Conservation (phyloP, 2,888 invertebrate species). For the Holacanthella duospinosa region DNA sequence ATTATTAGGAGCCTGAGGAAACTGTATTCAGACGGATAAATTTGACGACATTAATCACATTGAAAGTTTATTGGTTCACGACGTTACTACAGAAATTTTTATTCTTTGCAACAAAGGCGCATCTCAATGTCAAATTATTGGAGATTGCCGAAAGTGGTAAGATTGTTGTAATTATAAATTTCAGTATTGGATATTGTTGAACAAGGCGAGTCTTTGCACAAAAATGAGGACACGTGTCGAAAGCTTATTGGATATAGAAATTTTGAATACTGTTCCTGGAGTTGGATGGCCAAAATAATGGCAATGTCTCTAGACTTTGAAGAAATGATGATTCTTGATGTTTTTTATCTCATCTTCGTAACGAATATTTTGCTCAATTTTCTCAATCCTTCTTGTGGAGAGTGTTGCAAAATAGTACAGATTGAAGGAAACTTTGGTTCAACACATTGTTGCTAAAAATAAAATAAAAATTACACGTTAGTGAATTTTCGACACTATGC, state of each 20-base stretch:
- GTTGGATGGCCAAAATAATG: conserved; percentile 33
- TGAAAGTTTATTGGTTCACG: too few species aligned
- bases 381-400: conserved; percentile 44
- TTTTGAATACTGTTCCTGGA: conserved; percentile 4
- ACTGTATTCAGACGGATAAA: too few species aligned
- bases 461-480: conserved; percentile 2
- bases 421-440: conserved; percentile 45
- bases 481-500: neutral
- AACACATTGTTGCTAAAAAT: conserved; percentile 40
- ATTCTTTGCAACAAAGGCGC: too few species aligned
- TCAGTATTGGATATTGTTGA: conserved; percentile 15
- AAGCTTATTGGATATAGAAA: neutral
- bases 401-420: conserved; percentile 47
- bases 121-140: too few species aligned
- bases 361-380: conserved; percentile 45
- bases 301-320: conserved; percentile 29
- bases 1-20: too few species aligned
- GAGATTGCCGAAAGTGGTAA: conserved; percentile 6
- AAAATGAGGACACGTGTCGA: conserved; percentile 28
- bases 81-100: too few species aligned
- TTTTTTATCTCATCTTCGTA: conserved; percentile 41
- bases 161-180: conserved; percentile 29
- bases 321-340: conserved; percentile 8
- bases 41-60: too few species aligned
- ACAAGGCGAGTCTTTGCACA: conserved; percentile 24